phyloP scores from a whole-genome alignment of 2,797 vertebrate genomes.

The Pseudochirops cupreus region DNA sequence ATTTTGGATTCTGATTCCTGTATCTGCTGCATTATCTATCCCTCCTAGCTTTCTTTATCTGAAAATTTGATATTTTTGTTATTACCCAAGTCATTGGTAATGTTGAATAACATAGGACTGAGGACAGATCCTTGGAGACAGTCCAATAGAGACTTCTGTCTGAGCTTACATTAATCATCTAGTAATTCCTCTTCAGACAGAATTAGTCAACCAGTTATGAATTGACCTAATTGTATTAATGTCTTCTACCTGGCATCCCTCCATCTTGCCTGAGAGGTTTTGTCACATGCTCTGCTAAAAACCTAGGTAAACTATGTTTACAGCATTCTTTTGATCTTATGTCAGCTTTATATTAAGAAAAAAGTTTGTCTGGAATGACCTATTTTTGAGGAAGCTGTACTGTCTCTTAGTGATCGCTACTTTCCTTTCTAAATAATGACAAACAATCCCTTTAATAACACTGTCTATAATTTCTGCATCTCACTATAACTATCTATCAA shows the following conservation, averaged over 20 bases:
- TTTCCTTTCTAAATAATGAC: constrained; percentile 3
- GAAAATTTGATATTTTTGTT: neutral
- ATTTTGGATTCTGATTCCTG: neutral
- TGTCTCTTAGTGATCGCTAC: neutral
- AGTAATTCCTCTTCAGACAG: neutral
- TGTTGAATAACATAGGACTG: neutral
- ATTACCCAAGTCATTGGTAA: neutral
- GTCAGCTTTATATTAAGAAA: neutral
- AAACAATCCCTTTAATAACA: neutral
- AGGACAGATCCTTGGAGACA: neutral
- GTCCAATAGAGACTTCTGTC: neutral
- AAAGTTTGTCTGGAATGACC: neutral
- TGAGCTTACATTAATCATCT: neutral
- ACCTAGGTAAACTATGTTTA: neutral
- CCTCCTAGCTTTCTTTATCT: neutral
- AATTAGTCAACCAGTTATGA: neutral
- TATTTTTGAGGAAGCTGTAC: neutral
- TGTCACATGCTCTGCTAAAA: neutral
- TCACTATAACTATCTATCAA: constrained; percentile 1
- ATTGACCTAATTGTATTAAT: neutral
- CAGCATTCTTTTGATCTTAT: neutral
- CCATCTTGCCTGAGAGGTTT: neutral
- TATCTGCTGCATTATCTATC: neutral
- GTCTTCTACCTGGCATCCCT: neutral
- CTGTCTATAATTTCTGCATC: constrained; percentile 28